Percentiles rank a stretch among this genome's conserved stretches.
Evolutionary conservation across 30 jellyfish, hydroid and myxozoan species (phyloP).

Genomic region (Pseudorhiza aurosa): DNA sequence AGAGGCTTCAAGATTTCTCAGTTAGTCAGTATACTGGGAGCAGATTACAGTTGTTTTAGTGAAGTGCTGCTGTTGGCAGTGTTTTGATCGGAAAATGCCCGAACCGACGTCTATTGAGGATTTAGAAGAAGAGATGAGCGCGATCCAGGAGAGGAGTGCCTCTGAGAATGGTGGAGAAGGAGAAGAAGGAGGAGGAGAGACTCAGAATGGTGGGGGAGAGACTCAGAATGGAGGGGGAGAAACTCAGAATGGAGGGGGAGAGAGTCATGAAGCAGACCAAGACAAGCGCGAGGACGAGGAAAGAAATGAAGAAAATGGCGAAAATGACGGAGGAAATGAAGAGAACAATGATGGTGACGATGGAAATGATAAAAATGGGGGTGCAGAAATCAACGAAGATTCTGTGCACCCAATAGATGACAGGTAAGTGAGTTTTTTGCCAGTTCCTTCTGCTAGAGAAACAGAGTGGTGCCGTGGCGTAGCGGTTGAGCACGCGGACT

Average conservation of each 20-base stretch:
- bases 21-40: no score
- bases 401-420: background rate
- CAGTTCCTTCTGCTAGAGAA: no score
- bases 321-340: background rate
- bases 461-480: no score
- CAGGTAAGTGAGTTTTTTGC: background rate
- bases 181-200: background rate
- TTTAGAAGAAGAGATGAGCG: slow-evolving; percentile 32
- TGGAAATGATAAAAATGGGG: background rate
- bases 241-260: background rate
- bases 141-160: background rate
- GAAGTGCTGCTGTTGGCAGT: no score
- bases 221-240: background rate
- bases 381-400: background rate
- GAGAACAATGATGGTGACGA: slow-evolving; percentile 15
- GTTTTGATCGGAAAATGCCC: no score
- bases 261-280: slow-evolving; percentile 5
- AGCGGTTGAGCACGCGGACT: no score
- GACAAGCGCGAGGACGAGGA: slow-evolving; percentile 2
- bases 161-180: slow-evolving; percentile 12
- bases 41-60: no score
- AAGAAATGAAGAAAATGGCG: background rate
- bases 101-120: slow-evolving; percentile 60
- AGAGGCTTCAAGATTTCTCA: no score
- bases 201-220: slow-evolving; percentile 10